Percentiles rank a stretch among this genome's conserved stretches.
These are phyloP conservation scores for Dromaius novaehollandiae DNA, from an alignment of 2,113 vertebrate genomes.

Conservation along the genomic window DNA sequence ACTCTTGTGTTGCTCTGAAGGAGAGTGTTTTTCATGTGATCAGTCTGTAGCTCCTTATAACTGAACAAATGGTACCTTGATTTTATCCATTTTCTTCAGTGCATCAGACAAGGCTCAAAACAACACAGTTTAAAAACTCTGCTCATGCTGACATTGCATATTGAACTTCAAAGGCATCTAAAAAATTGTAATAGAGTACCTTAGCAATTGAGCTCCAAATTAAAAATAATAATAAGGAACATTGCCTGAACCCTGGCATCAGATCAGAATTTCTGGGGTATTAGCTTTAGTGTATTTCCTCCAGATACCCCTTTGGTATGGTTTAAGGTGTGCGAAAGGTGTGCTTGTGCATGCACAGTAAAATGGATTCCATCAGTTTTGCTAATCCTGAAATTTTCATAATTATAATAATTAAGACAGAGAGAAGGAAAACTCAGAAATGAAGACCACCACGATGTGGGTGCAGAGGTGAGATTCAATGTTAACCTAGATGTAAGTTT, in stretches of 20 bases:
- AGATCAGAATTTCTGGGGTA: neutral
- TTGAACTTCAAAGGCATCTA: neutral
- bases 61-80: neutral
- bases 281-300: neutral
- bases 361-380: neutral
- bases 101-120: neutral
- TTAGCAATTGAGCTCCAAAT: neutral
- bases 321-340: neutral
- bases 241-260: neutral
- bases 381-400: neutral
- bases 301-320: neutral
- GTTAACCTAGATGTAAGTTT: neutral
- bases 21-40: neutral
- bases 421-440: neutral
- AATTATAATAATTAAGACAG: neutral
- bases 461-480: neutral
- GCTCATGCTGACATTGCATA: neutral
- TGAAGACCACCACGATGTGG: neutral
- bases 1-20: neutral
- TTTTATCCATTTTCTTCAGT: neutral
- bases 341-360: neutral
- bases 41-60: neutral
- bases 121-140: neutral
- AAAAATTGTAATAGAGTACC: neutral
- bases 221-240: neutral